phyloP scores from a whole-genome alignment of 1,140 invertebrate species.

The Drosophila aff. region DNA sequence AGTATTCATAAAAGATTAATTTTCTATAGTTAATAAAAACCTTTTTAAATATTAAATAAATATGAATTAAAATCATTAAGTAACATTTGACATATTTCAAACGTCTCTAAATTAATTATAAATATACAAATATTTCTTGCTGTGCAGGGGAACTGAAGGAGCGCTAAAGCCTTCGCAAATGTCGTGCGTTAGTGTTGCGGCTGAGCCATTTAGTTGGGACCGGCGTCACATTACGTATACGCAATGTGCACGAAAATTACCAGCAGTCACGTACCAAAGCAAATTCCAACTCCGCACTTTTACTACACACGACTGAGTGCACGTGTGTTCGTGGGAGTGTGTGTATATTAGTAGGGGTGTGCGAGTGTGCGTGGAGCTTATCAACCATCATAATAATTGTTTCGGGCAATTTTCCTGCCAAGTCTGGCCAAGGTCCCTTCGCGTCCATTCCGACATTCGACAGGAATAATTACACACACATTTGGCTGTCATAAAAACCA shows the following conservation, averaged over 20 bases:
- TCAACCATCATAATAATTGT: constrained; percentile 65
- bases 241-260: constrained; percentile 53
- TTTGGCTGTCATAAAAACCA: constrained; percentile 40
- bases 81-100: neutral
- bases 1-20: too few species aligned
- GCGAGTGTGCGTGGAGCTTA: constrained; percentile 29
- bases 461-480: constrained; percentile 54
- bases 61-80: neutral
- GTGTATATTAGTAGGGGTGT: neutral
- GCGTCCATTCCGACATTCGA: constrained; percentile 47
- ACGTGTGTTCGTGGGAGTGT: constrained; percentile 20
- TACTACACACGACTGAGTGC: constrained; percentile 43
- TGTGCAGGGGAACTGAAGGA: constrained; percentile 6
- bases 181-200: constrained; percentile 34
- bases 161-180: constrained; percentile 43
- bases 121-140: neutral
- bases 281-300: constrained; percentile 49
- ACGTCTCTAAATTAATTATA: neutral
- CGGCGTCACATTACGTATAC: constrained; percentile 58
- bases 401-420: constrained; percentile 36
- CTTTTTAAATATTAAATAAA: neutral
- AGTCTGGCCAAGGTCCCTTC: constrained; percentile 33
- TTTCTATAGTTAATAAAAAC: too few species aligned
- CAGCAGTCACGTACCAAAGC: constrained; percentile 42
- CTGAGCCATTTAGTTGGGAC: constrained; percentile 55